phyloP scores from a whole-genome alignment of 2,888 invertebrate species.

The Trichopria drosophilae region DNA sequence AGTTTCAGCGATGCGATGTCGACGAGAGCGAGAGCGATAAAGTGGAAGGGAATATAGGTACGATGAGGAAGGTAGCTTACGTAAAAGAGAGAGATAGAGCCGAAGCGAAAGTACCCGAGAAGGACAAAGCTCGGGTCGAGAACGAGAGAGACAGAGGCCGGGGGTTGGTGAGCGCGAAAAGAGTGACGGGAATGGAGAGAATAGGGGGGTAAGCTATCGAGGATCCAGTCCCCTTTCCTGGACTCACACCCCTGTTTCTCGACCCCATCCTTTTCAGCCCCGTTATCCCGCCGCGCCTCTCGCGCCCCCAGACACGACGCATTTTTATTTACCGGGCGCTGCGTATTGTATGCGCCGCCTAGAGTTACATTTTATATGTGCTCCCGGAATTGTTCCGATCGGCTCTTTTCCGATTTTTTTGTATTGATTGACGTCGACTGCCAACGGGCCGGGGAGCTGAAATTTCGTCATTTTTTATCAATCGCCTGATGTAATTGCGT shows the following conservation, averaged over 20 bases:
- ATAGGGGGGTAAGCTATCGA: slow-evolving; percentile 49
- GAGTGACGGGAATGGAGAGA: slow-evolving; percentile 30
- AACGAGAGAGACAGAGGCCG: slow-evolving; percentile 26
- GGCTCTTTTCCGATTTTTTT: no score
- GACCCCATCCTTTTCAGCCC: slow-evolving; percentile 39
- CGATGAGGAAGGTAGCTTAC: slow-evolving; percentile 28
- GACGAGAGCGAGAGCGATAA: slow-evolving; percentile 32
- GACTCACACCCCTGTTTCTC: slow-evolving; percentile 53
- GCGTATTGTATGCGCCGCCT: no score
- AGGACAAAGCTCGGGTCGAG: slow-evolving; percentile 12
- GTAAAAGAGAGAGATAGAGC: slow-evolving; percentile 20
- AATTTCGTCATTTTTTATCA: no score
- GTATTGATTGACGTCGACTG: no score
- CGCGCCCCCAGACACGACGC: slow-evolving; percentile 31
- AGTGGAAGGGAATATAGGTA: slow-evolving; percentile 4
- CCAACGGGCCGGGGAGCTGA: no score
- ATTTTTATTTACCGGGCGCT: no score
- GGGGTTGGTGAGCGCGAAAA: slow-evolving; percentile 30
- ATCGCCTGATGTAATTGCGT: no score
- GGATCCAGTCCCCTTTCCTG: slow-evolving; percentile 56
- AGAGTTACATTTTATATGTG: no score
- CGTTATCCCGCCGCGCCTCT: slow-evolving; percentile 34
- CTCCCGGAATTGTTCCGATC: no score
- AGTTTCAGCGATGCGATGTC: slow-evolving; percentile 51
- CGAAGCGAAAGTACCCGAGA: slow-evolving; percentile 15